A percentile compares a stretch with the other conserved stretches of the same genome.
phyloP scores from a whole-genome alignment of 2,113 vertebrate genomes.

The Coptodon rendalli region DNA sequence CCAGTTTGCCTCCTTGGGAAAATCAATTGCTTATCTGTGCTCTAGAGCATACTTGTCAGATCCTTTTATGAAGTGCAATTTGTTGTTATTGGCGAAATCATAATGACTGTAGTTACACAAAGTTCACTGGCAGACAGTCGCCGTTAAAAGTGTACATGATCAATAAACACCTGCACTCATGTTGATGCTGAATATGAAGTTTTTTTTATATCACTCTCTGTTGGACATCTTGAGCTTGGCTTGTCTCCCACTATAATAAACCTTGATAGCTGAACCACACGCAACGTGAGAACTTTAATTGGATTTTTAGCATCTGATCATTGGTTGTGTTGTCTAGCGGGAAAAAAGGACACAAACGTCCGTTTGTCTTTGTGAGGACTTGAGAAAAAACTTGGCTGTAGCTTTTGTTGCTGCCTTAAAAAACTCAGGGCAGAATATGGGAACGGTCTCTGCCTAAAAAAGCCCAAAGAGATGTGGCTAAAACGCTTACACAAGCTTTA shows the following conservation, averaged over 20 bases:
- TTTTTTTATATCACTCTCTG: neutral
- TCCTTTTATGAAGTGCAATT: neutral
- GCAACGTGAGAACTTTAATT: neutral
- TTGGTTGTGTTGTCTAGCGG: neutral
- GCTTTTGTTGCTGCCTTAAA: neutral
- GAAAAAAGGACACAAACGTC: neutral
- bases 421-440: neutral
- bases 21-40: neutral
- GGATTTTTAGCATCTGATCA: neutral
- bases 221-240: neutral
- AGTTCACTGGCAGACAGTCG: neutral
- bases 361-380: neutral
- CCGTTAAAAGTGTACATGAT: neutral
- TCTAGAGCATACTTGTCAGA: neutral
- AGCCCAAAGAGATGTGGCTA: neutral
- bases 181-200: neutral
- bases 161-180: neutral
- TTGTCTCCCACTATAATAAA: neutral
- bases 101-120: neutral
- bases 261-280: neutral
- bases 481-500: conserved; percentile 12
- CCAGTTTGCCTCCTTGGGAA: neutral
- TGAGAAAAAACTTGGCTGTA: neutral
- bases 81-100: neutral
- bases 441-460: neutral